Percentiles rank a stretch among this genome's conserved stretches.
Evolutionary conservation across 2,888 invertebrate genomes (phyloP).

Genomic region (Endotricha flammealis): DNA sequence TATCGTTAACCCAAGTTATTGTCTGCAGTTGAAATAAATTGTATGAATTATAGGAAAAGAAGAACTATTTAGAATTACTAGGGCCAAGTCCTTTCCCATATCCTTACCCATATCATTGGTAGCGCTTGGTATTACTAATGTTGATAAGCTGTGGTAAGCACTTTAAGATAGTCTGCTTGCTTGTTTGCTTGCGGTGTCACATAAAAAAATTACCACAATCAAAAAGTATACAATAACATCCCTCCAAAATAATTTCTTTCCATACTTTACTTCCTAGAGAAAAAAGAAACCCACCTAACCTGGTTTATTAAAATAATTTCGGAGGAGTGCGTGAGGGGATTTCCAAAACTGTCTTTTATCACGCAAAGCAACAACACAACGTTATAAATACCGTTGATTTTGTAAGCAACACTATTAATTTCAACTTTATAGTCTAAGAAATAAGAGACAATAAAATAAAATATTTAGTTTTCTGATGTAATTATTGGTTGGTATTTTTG

Average conservation of each 20-base stretch:
- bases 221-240: constrained; percentile 10
- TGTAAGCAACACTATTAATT: constrained; percentile 20
- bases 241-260: constrained; percentile 20
- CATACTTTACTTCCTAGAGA: constrained; percentile 32
- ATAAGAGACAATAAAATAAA: constrained; percentile 19
- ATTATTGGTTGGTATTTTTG: constrained; percentile 17
- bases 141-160: too few relatives aligned
- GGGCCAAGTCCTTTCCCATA: too few relatives aligned
- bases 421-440: constrained; percentile 23
- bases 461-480: constrained; percentile 5
- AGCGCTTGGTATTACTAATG: too few relatives aligned
- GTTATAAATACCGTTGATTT: constrained; percentile 31
- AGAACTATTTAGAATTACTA: too few relatives aligned
- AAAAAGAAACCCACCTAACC: constrained; percentile 62
- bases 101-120: too few relatives aligned
- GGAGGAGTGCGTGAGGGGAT: constrained; percentile 66
- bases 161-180: too few relatives aligned
- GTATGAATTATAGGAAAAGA: too few relatives aligned
- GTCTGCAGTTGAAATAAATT: too few relatives aligned
- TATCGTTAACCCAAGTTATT: too few relatives aligned
- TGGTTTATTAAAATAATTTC: constrained; percentile 75
- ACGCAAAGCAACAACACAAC: constrained; percentile 50
- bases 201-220: neutral
- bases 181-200: too few relatives aligned
- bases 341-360: constrained; percentile 53